Conservation (phyloP, 2,113 vertebrate genomes). For the Cynocephalus volans region DNA sequence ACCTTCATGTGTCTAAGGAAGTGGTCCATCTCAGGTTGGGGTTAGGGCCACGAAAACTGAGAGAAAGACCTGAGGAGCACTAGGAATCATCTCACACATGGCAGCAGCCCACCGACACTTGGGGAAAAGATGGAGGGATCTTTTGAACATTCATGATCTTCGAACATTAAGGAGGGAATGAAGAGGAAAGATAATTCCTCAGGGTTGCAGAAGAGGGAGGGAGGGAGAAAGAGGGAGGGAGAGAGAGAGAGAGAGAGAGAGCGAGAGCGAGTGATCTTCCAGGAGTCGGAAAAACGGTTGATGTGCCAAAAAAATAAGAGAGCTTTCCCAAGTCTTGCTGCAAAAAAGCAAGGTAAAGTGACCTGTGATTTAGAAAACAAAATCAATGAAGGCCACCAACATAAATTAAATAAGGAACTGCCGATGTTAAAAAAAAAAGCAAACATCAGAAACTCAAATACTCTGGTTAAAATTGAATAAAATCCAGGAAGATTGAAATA, state of each 20-base stretch:
- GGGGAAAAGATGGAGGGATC: not conserved
- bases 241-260: too few relatives aligned
- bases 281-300: not conserved
- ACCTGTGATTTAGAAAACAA: not conserved
- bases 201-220: too few relatives aligned
- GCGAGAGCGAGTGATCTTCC: too few relatives aligned
- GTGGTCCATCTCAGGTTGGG: not conserved
- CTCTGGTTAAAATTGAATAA: not conserved
- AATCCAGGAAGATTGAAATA: not conserved
- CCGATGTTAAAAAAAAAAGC: not conserved
- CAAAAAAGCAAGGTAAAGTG: not conserved
- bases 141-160: too few relatives aligned
- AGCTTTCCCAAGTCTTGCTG: not conserved
- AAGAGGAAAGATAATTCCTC: not conserved
- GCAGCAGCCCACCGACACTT: not conserved
- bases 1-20: not conserved
- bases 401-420: not conserved
- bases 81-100: not conserved
- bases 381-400: not conserved
- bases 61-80: not conserved
- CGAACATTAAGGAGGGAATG: not conserved
- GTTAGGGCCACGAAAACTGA: not conserved
- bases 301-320: not conserved
- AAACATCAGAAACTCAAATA: not conserved
- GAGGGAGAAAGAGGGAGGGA: accelerated